Evolutionary conservation across 2,113 vertebrate genomes (phyloP), one percentile per base, ranked within the genome.

Genomic region (Arvicanthis niloticus): DNA sequence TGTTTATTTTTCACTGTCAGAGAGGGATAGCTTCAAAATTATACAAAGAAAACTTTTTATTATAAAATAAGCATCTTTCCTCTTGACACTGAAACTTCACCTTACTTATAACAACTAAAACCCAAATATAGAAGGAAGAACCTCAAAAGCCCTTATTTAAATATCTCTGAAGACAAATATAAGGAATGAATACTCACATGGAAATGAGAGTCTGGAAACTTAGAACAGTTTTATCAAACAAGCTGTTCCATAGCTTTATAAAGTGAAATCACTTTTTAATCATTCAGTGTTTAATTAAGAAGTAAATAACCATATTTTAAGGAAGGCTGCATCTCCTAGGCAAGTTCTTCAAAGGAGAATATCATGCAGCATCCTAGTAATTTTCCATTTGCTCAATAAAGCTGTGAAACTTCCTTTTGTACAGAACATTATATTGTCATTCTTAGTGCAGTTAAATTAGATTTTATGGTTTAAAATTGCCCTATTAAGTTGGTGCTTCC

Each of bases 391-490:
- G 88, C 97, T 85, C 96, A 96, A 82, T 89, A 73, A 97, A 88
- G 60, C 96, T 97, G 42, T 62, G 97, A 97, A 97, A 58, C 89
- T 8, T 0, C 73, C 56, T 98, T 98, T 97, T 97, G 88, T 97
- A 89, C n/a, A 40, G 91, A 92, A 65, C 89, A 95, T 97, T 75
- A 81, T 85, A n/a, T 87, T 96, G 72, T 53, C 73, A 97, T 97
- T 96, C 67, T 97, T 97, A 96, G 72, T 77, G 82, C 26, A 96
- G 89, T 98, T 98, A 97, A 97, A 95, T 97, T 95, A 94, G 62
- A 84, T 98, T 98, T 97, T 96, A 87, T 93, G 82, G 95, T 96
- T 97, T 98, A 96, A 94, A 97, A 97, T 97, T 97, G 96, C 95
- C 72, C 85, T 98, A 84, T 97, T 97, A 98, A 96, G 84, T 96